Conservation (phyloP, 2,797 vertebrate genomes). For the Myiotriccus ornatus region DNA sequence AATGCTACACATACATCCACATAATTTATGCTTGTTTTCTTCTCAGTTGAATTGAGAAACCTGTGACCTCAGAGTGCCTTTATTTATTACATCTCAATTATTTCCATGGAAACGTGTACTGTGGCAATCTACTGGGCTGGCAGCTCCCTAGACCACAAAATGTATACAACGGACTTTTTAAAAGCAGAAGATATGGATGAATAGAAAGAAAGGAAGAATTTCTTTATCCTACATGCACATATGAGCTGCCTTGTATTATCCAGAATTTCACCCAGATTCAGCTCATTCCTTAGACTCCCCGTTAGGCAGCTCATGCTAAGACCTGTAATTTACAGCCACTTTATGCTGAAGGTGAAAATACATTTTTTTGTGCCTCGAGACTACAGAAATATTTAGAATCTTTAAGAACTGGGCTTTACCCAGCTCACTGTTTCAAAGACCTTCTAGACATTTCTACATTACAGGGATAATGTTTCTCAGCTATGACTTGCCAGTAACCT, state of each 20-base stretch:
- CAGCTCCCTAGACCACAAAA: conserved; percentile 68
- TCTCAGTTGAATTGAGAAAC: conserved; percentile 72
- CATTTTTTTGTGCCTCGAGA: neutral
- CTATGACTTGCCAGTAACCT: neutral
- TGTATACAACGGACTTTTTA: conserved; percentile 55
- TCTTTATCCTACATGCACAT: neutral
- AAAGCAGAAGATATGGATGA: neutral
- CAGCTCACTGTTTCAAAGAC: conserved; percentile 5
- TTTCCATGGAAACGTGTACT: conserved; percentile 79
- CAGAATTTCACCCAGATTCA: conserved; percentile 35
- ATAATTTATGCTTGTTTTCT: conserved; percentile 76
- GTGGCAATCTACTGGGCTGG: conserved; percentile 59
- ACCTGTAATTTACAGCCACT: conserved; percentile 57
- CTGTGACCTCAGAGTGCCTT: conserved; percentile 77
- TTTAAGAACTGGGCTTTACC: conserved; percentile 21
- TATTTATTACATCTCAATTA: conserved; percentile 82
- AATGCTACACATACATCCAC: conserved; percentile 42
- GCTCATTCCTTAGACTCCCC: neutral
- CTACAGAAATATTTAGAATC: conserved; percentile 15
- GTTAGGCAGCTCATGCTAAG: conserved; percentile 46
- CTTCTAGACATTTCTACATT: conserved; percentile 50
- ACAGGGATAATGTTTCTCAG: neutral
- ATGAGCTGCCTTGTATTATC: neutral
- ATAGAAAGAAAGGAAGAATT: conserved; percentile 15
- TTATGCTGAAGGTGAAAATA: conserved; percentile 35